A percentile compares a stretch with the other conserved stretches of the same genome.
These are phyloP conservation scores for Lepidurus couesii DNA, from an alignment of 1,140 invertebrate genomes.

Conservation along the genomic window DNA sequence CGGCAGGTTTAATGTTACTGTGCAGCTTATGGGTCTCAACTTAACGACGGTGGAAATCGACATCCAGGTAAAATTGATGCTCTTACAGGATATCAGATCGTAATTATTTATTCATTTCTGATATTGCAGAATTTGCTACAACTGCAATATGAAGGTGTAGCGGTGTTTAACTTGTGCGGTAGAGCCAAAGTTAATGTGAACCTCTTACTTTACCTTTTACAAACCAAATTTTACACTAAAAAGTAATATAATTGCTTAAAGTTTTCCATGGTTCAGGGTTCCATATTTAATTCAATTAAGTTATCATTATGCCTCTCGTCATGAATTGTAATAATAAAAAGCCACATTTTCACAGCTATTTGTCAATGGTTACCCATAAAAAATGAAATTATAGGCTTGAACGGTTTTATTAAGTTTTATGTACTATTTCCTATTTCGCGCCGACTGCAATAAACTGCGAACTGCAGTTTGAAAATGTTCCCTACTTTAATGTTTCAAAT, in stretches of 20 bases:
- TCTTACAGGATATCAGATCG: conserved; percentile 22
- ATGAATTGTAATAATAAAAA: no score
- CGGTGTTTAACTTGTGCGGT: conserved; percentile 73
- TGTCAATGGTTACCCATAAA: no score
- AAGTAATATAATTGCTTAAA: conserved; percentile 34
- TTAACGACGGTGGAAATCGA: conserved; percentile 70
- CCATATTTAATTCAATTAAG: no score
- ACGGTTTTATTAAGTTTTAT: no score
- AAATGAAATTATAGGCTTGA: no score
- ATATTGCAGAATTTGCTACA: conserved; percentile 63
- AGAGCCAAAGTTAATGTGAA: conserved; percentile 74
- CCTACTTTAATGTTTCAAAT: no score
- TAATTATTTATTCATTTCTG: conserved; percentile 35
- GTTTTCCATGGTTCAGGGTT: no score
- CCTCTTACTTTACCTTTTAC: conserved; percentile 65
- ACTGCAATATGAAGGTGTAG: conserved; percentile 69
- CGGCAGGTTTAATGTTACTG: conserved; percentile 64
- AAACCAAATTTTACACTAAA: conserved; percentile 71
- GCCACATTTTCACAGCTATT: no score
- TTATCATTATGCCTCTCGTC: no score
- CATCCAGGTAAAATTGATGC: conserved; percentile 46
- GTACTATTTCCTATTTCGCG: no score
- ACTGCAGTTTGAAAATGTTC: no score
- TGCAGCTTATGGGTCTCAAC: conserved; percentile 72
- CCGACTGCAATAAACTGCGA: no score